Conservation (phyloP, 2,113 vertebrate genomes). For the Suncus etruscus region DNA sequence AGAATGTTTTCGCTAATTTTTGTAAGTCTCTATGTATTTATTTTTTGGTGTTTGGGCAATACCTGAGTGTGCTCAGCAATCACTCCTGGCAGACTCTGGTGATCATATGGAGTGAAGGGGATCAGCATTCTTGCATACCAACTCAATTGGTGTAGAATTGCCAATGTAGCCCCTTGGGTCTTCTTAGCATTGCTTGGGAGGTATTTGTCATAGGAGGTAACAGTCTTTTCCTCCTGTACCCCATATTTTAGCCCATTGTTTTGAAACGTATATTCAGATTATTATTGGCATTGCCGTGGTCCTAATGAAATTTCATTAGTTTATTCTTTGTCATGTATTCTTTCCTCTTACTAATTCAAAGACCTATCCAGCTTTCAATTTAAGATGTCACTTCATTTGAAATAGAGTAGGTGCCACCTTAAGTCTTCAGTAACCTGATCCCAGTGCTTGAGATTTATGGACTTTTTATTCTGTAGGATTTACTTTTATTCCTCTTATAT, state of each 20-base stretch:
- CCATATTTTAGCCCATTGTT: background rate
- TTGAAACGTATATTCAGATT: slow-evolving; percentile 8
- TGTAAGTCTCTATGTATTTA: too few species aligned
- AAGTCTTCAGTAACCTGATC: background rate
- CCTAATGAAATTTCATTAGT: background rate
- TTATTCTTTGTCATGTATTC: background rate
- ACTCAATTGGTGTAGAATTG: too few species aligned
- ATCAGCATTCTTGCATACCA: too few species aligned
- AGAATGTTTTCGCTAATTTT: too few species aligned
- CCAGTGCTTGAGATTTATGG: slow-evolving; percentile 26
- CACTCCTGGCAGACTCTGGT: too few species aligned
- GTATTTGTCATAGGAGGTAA: slow-evolving; percentile 35
- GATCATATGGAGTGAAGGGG: too few species aligned
- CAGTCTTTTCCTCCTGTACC: background rate
- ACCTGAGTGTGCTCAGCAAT: too few species aligned
- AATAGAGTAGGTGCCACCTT: background rate
- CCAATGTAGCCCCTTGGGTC: too few species aligned
- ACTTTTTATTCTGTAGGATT: background rate
- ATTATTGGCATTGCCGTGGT: slow-evolving; percentile 17
- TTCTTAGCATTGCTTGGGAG: background rate
- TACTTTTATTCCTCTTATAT: background rate
- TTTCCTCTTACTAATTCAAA: slow-evolving; percentile 26
- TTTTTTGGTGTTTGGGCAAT: too few species aligned
- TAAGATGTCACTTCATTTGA: background rate
- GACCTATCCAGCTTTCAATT: slow-evolving; percentile 9